Base-by-base conservation (phyloP, 2,888 invertebrate genomes). In the Drosophila robusta region DNA sequence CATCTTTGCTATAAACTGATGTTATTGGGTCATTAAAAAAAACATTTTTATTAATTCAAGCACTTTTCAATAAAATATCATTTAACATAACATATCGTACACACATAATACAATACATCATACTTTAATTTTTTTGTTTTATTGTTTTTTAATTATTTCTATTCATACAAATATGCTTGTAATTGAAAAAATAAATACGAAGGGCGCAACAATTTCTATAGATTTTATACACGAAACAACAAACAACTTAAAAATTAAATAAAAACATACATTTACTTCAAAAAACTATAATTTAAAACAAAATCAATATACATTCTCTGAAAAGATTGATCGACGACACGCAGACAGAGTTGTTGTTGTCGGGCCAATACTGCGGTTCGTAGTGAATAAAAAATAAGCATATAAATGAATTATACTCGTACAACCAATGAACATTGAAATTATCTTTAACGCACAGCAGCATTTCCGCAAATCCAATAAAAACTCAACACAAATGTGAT, bases 381-480 rank as follows among this genome's bases (percentile, higher is more conserved):
- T 56, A 57, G 18, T 56, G 32, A 47, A 24, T 51, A 38, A 38
- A 38, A 38, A 51, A 32, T 24, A 39, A 22, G 7, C 18, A n/a
- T 29, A 47, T 14, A 41, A 38, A 51, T 54, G 18, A 45, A 54
- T 39, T 50, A 51, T 46, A 29, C 24, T 45, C 56, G 52, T 63
- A 60, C 34, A 34, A 75, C 41, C 46, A 56, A 52, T 54, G 38
- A 64, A 24, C 46, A 38, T 51, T 44, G 32, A 65, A 62, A 70
- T 71, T 54, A 51, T 58, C 54, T 64, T 50, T 38, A 78, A 78
- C 70, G 58, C 75, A 63, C 80, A 89, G 84, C 87, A 85, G 84
- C 89, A 86, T 89, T 90, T 79, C 80, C 89, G 84, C 89, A 89
- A 80, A 70, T 45, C 47, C 50, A 73, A 83, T 67, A 62, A 58